These are phyloP conservation scores for Acrobasis consociella DNA, from an alignment of 2,888 invertebrate species.

Conservation along the genomic window DNA sequence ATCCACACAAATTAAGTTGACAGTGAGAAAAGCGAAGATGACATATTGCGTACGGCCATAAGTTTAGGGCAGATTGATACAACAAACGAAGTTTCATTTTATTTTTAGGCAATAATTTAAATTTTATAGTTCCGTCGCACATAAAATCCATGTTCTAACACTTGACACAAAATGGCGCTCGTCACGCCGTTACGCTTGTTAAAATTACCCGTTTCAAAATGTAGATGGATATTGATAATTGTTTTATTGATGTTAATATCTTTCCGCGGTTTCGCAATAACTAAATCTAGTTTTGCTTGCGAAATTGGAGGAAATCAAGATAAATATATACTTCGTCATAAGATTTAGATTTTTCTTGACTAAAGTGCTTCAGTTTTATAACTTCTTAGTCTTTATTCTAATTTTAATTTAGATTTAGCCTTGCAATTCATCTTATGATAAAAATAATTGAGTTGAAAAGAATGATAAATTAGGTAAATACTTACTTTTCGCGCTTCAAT, in stretches of 20 bases:
- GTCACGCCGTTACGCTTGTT: neutral
- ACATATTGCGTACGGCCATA: too few relatives aligned
- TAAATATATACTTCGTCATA: neutral
- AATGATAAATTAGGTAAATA: too few relatives aligned
- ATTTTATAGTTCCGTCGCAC: neutral
- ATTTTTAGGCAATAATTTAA: too few relatives aligned
- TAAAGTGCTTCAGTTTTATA: neutral
- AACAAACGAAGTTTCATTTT: too few relatives aligned
- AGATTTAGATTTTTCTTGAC: neutral
- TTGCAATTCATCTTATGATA: too few relatives aligned
- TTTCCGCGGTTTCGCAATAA: neutral
- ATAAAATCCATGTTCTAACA: neutral
- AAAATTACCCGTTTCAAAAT: neutral
- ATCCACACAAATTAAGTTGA: too few relatives aligned
- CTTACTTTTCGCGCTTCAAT: too few relatives aligned
- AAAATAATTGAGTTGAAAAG: too few relatives aligned
- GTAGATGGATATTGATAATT: neutral
- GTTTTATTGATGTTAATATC: neutral
- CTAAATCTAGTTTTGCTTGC: neutral
- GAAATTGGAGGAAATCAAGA: conserved; percentile 1
- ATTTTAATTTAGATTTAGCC: neutral
- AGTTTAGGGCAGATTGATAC: too few relatives aligned
- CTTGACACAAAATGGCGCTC: neutral
- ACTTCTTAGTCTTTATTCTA: neutral
- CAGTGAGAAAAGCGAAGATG: too few relatives aligned